These are phyloP conservation scores for Pocillopora verrucosa DNA, from an alignment of 64 coral and sea anemone genomes.

Conservation along the genomic window DNA sequence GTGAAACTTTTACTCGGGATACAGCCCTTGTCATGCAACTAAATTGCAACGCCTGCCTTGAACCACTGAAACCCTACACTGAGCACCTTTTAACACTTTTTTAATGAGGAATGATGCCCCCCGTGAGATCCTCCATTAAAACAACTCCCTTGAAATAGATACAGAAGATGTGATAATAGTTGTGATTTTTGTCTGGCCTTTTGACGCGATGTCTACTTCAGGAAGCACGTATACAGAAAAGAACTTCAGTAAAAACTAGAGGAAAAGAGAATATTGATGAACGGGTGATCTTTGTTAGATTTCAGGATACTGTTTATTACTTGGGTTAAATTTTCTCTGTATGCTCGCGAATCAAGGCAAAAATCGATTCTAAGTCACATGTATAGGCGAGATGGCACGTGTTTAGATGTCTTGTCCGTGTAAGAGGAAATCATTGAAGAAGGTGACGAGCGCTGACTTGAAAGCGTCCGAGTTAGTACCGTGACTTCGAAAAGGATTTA, in stretches of 20 bases:
- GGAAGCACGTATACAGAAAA: neutral
- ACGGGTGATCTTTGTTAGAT: too few species aligned
- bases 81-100: neutral
- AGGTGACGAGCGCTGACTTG: too few species aligned
- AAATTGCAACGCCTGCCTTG: neutral
- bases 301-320: too few species aligned
- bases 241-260: neutral
- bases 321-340: too few species aligned
- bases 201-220: neutral
- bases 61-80: neutral
- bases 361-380: too few species aligned
- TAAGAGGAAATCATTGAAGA: too few species aligned
- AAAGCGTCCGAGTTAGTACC: too few species aligned
- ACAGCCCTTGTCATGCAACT: neutral
- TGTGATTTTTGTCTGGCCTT: neutral
- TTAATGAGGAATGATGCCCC: neutral
- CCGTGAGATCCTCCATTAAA: neutral
- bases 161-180: neutral
- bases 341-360: too few species aligned
- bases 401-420: too few species aligned
- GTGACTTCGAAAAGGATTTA: too few species aligned
- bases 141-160: neutral
- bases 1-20: neutral
- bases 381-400: too few species aligned
- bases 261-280: neutral